phyloP scores from a whole-genome alignment of 2,113 vertebrate genomes.

The Alligator mississippiensis region DNA sequence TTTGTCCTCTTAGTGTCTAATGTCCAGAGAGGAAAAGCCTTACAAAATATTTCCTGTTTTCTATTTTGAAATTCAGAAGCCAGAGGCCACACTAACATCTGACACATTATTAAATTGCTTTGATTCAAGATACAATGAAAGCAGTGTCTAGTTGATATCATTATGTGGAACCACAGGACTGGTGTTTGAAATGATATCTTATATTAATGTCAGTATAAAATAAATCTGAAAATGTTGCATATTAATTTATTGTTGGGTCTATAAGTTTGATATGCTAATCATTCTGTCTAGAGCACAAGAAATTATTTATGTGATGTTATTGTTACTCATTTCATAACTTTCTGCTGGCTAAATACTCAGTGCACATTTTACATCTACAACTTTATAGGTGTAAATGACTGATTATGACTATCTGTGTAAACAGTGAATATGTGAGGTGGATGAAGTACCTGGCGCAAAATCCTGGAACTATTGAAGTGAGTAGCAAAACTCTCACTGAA shows the following conservation, averaged over 20 bases:
- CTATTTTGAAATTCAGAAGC: not conserved
- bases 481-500: not conserved
- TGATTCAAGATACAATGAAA: not conserved
- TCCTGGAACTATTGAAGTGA: not conserved
- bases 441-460: not conserved
- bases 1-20: not conserved
- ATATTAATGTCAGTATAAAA: not conserved
- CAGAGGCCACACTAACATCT: conserved; percentile 42
- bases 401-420: not conserved
- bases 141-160: not conserved
- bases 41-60: conserved; percentile 12
- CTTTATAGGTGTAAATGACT: not conserved
- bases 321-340: not conserved
- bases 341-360: not conserved
- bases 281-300: not conserved
- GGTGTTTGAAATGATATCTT: conserved; percentile 43
- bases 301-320: not conserved
- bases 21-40: not conserved
- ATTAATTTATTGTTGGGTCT: not conserved
- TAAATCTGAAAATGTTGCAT: no score
- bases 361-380: not conserved
- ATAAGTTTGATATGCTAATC: not conserved
- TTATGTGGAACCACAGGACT: not conserved
- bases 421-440: not conserved
- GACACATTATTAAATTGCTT: conserved; percentile 23